phyloP scores from a whole-genome alignment of 2,797 vertebrate species.

The Coranthus polyacanthus region DNA sequence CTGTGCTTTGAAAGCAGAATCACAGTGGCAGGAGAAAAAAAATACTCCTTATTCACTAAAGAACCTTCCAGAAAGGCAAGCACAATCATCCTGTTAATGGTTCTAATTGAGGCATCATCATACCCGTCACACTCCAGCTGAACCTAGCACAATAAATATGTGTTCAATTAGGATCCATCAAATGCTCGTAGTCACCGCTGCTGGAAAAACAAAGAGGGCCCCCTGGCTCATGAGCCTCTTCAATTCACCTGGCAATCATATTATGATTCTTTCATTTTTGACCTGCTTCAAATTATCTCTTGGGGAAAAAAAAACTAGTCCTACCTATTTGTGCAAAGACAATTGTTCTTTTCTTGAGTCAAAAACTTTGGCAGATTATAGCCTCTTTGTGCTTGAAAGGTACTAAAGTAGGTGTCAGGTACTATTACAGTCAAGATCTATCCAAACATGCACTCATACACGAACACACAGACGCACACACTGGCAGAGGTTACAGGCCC shows the following conservation, averaged over 20 bases:
- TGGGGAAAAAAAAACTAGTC: constrained; percentile 74
- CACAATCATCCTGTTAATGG: constrained; percentile 79
- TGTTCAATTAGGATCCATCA: constrained; percentile 79
- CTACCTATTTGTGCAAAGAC: constrained; percentile 61
- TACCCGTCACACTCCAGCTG: constrained; percentile 75
- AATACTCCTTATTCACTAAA: constrained; percentile 47
- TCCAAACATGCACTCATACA: constrained; percentile 46
- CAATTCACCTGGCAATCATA: constrained; percentile 77
- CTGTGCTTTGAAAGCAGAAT: constrained; percentile 61
- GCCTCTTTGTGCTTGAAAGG: constrained; percentile 74
- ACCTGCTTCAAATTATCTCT: constrained; percentile 79
- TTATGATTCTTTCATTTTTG: constrained; percentile 72
- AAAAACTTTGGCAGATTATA: constrained; percentile 79
- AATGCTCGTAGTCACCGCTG: constrained; percentile 65
- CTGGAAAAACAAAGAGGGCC: constrained; percentile 78
- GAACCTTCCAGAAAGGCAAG: constrained; percentile 66
- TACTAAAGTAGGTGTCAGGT: constrained; percentile 79
- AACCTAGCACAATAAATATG: constrained; percentile 81
- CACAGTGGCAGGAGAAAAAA: constrained; percentile 33
- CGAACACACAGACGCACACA: constrained; percentile 10
- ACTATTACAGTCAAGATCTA: constrained; percentile 76
- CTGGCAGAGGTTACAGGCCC: constrained; percentile 53
- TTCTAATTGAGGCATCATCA: constrained; percentile 81
- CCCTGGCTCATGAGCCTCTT: constrained; percentile 65
- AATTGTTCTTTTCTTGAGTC: constrained; percentile 66